Conservation (phyloP, 2,797 vertebrate genomes). For the Cacajao melanocephalus region DNA sequence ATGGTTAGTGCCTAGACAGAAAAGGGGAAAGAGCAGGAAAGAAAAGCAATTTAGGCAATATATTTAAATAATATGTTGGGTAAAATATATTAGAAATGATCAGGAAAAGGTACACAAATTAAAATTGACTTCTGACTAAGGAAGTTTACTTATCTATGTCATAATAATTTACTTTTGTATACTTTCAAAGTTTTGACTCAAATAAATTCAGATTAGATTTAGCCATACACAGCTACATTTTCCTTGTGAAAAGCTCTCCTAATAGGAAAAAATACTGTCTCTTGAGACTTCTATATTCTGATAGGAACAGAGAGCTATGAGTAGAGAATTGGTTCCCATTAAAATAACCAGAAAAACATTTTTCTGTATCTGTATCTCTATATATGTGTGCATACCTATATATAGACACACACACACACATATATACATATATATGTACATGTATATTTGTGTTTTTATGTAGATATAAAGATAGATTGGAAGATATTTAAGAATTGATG, state of each 20-base stretch:
- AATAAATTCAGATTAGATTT: neutral
- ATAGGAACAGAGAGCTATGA: neutral
- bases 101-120: neutral
- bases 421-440: fast-evolving
- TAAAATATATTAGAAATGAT: neutral
- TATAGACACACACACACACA: fast-evolving
- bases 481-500: neutral
- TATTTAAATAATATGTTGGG: neutral
- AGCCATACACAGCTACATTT: neutral
- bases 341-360: neutral
- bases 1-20: neutral
- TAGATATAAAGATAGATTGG: neutral
- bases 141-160: neutral
- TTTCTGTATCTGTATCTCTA: too few relatives aligned
- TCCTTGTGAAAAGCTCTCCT: neutral
- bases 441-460: neutral
- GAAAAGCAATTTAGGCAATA: neutral
- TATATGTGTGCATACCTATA: too few relatives aligned
- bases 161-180: neutral
- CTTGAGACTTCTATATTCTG: neutral
- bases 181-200: neutral
- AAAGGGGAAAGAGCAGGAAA: neutral
- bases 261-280: neutral
- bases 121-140: neutral
- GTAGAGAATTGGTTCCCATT: neutral